Conservation (phyloP, 1,140 invertebrate genomes). For the Drosophila dunni region DNA sequence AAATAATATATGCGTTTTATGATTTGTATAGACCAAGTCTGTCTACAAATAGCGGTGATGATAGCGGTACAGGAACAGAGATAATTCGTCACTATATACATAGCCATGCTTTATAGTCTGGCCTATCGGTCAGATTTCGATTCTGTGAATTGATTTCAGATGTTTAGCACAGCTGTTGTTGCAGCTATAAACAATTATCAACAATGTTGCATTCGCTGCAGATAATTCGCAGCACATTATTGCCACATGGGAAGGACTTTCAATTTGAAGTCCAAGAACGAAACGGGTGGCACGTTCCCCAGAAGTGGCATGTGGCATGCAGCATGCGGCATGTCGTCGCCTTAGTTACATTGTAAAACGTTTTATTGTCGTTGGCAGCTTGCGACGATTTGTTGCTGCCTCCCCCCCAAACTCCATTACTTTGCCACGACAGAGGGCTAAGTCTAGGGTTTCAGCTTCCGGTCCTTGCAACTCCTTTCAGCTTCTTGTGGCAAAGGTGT, state of each 20-base stretch:
- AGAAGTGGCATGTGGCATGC: neutral
- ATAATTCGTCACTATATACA: too few relatives aligned
- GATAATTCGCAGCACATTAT: conserved; percentile 66
- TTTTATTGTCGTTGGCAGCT: conserved; percentile 76
- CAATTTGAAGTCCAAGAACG: conserved; percentile 10
- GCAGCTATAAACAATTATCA: conserved; percentile 72
- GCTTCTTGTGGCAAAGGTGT: conserved; percentile 38
- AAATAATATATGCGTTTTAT: too few relatives aligned
- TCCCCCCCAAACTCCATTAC: conserved; percentile 13
- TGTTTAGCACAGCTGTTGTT: neutral
- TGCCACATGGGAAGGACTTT: conserved; percentile 60
- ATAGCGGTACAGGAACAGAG: too few relatives aligned
- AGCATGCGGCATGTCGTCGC: conserved; percentile 58
- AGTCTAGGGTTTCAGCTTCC: conserved; percentile 15
- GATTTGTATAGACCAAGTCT: too few relatives aligned
- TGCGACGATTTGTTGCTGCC: conserved; percentile 75
- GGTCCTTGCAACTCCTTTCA: conserved; percentile 3
- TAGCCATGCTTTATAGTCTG: too few relatives aligned
- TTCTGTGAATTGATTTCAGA: neutral
- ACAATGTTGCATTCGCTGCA: conserved; percentile 65
- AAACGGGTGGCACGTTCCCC: neutral
- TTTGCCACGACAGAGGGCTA: neutral
- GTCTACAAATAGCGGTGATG: too few relatives aligned
- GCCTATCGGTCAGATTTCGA: too few relatives aligned
- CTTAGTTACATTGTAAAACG: conserved; percentile 80